Evolutionary conservation across 2,797 vertebrate species (phyloP).

Genomic region (Clarias pachynema): DNA sequence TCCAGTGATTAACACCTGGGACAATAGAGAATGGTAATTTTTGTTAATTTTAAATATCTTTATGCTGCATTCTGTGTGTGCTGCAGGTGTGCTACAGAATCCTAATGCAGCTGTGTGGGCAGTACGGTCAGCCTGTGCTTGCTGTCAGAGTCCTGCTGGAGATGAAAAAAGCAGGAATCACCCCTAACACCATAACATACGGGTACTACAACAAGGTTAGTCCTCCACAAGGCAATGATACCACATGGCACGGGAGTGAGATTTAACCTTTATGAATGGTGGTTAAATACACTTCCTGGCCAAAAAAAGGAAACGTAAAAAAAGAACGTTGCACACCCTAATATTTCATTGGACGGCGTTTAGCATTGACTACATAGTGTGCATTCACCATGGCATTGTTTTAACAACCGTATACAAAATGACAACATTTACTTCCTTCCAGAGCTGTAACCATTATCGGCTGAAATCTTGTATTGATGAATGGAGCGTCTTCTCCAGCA

Average conservation of each 20-base stretch:
- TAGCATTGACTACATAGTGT: too few relatives aligned
- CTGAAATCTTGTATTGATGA: too few relatives aligned
- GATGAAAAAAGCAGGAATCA: conserved; percentile 93
- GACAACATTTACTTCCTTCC: too few relatives aligned
- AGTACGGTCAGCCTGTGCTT: conserved; percentile 91
- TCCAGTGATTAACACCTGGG: not conserved
- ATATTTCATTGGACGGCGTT: too few relatives aligned
- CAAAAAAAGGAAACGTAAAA: too few relatives aligned
- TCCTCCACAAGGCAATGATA: not conserved
- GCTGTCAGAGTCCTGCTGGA: conserved; percentile 90
- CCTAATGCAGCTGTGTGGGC: conserved; percentile 94
- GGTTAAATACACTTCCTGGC: not conserved
- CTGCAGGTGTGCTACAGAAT: conserved; percentile 91
- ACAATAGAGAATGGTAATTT: not conserved
- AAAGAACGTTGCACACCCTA: too few relatives aligned
- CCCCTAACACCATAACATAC: conserved; percentile 93
- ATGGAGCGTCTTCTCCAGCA: too few relatives aligned
- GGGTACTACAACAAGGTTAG: conserved; percentile 96
- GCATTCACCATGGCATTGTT: too few relatives aligned
- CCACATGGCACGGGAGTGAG: not conserved
- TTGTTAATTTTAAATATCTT: not conserved
- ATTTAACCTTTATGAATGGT: not conserved
- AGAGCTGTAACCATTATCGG: too few relatives aligned
- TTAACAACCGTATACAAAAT: too few relatives aligned
- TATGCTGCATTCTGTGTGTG: not conserved